phyloP scores from a whole-genome alignment of 2,113 vertebrate species.

The Xenotilapia flavipinnis region DNA sequence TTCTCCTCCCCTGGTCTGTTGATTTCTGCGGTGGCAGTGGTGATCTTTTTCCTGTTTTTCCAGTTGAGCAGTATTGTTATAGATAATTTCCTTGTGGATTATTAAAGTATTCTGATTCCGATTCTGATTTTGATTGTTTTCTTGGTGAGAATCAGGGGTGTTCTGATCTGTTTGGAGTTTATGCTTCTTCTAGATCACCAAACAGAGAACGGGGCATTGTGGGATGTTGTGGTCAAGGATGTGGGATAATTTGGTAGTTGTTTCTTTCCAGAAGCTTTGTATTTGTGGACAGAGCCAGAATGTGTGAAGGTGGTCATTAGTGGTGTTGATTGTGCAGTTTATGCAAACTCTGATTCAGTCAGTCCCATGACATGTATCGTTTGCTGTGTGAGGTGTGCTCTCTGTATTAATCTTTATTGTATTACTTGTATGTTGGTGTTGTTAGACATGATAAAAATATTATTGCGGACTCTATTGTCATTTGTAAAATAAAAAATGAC shows the following conservation, averaged over 20 bases:
- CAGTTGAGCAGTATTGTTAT: background rate
- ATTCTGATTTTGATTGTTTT: background rate
- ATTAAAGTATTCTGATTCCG: background rate
- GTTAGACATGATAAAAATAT: background rate
- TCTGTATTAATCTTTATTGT: background rate
- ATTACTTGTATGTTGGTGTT: background rate
- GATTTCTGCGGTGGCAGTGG: background rate
- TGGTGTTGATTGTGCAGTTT: background rate
- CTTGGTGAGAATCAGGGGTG: background rate
- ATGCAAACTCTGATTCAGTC: background rate
- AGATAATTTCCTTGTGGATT: background rate
- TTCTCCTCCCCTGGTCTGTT: background rate
- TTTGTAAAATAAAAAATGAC: no score
- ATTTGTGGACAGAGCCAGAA: background rate
- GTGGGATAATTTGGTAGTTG: background rate
- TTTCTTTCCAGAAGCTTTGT: background rate
- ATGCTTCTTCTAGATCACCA: background rate
- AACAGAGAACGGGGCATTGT: background rate
- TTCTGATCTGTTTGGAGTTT: background rate
- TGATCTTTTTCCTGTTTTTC: background rate
- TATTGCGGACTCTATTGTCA: background rate
- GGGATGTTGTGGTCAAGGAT: background rate
- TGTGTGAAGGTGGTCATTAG: background rate
- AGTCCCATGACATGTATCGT: background rate
- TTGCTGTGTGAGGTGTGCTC: rapidly evolving